Percentiles rank a stretch among this genome's conserved stretches.
Evolutionary conservation across 2,113 vertebrate genomes (phyloP).

Genomic region (Cricetomys ansorgei): DNA sequence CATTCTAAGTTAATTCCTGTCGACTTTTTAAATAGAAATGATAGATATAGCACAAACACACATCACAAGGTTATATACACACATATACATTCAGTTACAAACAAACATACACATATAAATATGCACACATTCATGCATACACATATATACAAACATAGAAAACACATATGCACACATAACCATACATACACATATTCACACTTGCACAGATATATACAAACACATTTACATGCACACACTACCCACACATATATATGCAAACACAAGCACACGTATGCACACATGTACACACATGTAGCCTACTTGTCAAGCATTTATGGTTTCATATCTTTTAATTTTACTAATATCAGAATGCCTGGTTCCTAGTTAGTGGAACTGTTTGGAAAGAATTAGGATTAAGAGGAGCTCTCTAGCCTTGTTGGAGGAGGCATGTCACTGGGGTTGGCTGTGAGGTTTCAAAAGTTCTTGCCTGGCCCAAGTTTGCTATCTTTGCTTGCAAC

Average conservation of each 20-base stretch:
- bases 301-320: not conserved
- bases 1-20: slow-evolving; percentile 47
- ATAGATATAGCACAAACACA: not conserved
- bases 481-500: not conserved
- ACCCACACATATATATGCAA: not conserved
- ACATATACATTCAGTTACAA: not conserved
- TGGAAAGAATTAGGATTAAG: not conserved
- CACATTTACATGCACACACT: too few species aligned
- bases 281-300: not conserved
- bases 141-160: not conserved
- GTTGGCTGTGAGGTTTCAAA: not conserved
- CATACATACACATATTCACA: not conserved
- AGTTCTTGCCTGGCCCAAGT: not conserved
- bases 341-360: not conserved
- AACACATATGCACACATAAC: not conserved
- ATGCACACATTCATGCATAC: not conserved
- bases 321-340: not conserved
- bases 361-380: not conserved
- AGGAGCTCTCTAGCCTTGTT: not conserved
- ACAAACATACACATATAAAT: not conserved
- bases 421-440: not conserved
- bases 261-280: too few species aligned
- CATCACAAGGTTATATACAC: not conserved
- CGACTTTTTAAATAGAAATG: too few species aligned
- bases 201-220: too few species aligned